Base-by-base conservation (phyloP, 92 coral and sea anemone species). In the Palythoa grandis region DNA sequence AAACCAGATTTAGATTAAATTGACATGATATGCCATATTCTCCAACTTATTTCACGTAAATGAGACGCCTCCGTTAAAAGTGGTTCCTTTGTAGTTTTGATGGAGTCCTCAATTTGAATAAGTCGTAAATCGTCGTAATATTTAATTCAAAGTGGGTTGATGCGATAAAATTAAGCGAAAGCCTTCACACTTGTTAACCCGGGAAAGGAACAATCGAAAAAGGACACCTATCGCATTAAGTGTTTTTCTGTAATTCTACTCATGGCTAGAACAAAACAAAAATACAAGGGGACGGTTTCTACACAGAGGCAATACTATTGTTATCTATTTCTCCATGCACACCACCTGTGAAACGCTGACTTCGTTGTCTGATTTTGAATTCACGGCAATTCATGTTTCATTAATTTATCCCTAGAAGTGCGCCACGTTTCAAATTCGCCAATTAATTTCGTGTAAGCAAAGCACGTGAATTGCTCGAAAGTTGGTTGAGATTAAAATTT, bases 271-370 rank as follows among this genome's bases (percentile, higher is more conserved):
- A 70, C 19, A 37, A 72, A 58, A 80, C 37, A 80, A 48, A 19
- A 23, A 1, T 17, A 63, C n/a, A 80, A 52, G 22, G 79, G 22
- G 15, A 17, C 11, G 22, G 22, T 43, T 80, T 76, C 40, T 14
- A 14, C 48, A 80, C 3, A 48, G 70, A 23, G 22, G 85, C 61
- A 24, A 22, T 80, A 35, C 43, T 65, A 14, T 20, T 50, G 74
- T 13, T 66, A 65, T n/a, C 19, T 61, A 70, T 25, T 7, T 13
- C 60, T 66, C 74, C 8, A 80, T 67, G 61, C 16, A 15, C 22
- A 70, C 85, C 85, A 80, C 85, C 85, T 80, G 85, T 65, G 74
- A 25, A 3, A 43, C 72, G 29, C 38, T 10, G 20, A 24, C 7
- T 17, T 39, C 7, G 47, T 47, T 80, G 74, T 66, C 65, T 65